Evolutionary conservation across 2,888 invertebrate genomes (phyloP).

Genomic region (Lasioglossum pauxillum): DNA sequence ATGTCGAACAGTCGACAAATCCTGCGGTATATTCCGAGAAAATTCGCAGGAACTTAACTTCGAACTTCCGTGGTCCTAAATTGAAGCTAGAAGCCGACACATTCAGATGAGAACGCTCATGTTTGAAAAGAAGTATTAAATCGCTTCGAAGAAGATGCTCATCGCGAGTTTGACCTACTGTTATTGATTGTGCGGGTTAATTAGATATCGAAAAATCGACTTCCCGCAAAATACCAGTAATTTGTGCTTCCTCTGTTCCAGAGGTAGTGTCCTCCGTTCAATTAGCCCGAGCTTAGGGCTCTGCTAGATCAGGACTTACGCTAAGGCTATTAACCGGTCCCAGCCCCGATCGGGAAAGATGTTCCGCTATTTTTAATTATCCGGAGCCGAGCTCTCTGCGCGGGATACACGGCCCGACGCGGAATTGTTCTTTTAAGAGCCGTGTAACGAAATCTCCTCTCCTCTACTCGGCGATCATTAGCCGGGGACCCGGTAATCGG

Average conservation of each 20-base stretch:
- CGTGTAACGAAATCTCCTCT: conserved; percentile 50
- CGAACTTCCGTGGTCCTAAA: no score
- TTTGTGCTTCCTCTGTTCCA: neutral
- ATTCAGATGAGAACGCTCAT: neutral
- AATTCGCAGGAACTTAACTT: no score
- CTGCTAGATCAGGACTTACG: neutral
- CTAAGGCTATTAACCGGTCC: conserved; percentile 4
- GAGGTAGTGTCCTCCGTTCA: neutral
- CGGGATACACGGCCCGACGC: neutral
- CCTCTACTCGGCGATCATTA: conserved; percentile 61
- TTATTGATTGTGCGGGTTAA: neutral
- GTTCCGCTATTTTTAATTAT: conserved; percentile 49
- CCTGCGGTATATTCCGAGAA: no score
- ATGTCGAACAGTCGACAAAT: no score
- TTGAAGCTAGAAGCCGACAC: neutral
- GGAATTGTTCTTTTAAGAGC: conserved; percentile 29
- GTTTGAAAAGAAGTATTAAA: neutral
- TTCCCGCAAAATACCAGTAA: neutral
- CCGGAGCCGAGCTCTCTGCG: neutral
- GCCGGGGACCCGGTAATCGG: conserved; percentile 62
- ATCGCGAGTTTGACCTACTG: neutral
- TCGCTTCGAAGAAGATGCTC: neutral
- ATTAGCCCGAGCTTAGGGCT: neutral
- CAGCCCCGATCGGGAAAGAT: neutral
- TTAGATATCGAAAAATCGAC: neutral